Percentiles rank a stretch among this genome's conserved stretches.
Conservation (phyloP, 2,113 vertebrate genomes). For the Sigmodon hispidus region DNA sequence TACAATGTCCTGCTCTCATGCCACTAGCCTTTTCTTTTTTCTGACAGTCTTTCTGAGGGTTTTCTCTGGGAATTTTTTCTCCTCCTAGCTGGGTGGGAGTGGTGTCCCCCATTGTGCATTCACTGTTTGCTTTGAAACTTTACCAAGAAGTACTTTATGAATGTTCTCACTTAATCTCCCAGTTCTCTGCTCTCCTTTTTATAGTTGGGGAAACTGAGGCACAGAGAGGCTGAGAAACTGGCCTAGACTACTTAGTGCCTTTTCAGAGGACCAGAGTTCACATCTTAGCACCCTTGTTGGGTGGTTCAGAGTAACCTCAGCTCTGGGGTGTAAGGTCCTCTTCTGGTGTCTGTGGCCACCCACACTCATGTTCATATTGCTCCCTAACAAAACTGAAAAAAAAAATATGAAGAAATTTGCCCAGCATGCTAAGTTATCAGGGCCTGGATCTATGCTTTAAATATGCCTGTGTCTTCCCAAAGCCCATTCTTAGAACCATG, state of each 20-base stretch:
- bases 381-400: background rate
- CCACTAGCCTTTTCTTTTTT: background rate
- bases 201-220: conserved; percentile 32
- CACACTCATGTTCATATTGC: background rate
- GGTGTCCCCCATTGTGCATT: background rate
- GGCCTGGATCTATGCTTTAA: conserved; percentile 8
- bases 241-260: background rate
- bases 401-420: background rate
- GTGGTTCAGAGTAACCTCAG: background rate
- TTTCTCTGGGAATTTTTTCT: background rate
- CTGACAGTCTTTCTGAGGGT: background rate
- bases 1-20: background rate
- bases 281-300: background rate
- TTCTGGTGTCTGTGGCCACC: too few relatives aligned
- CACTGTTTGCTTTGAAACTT: conserved; percentile 16
- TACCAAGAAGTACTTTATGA: background rate
- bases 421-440: background rate
- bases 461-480: background rate
- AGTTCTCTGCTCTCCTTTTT: conserved; percentile 18
- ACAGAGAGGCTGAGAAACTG: conserved; percentile 31
- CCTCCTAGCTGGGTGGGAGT: background rate
- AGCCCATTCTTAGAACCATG: background rate
- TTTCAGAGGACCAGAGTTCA: background rate
- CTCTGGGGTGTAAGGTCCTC: background rate
- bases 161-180: conserved; percentile 49